phyloP scores from a whole-genome alignment of 2,797 vertebrate genomes.

The Enteromius mattozi region DNA sequence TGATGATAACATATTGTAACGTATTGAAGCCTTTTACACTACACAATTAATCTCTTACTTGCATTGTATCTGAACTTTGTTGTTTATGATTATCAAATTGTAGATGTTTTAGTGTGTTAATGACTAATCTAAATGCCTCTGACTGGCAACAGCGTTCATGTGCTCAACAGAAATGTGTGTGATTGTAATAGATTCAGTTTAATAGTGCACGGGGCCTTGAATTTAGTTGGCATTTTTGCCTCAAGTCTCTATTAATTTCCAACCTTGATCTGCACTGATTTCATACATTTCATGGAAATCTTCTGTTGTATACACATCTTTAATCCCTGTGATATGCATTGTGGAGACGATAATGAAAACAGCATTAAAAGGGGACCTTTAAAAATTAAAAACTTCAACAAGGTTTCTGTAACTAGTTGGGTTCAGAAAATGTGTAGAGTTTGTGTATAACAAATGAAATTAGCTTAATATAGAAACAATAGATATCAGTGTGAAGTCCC shows the following conservation, averaged over 20 bases:
- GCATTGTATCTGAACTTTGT: too few relatives aligned
- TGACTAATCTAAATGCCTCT: not conserved
- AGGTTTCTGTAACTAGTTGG: not conserved
- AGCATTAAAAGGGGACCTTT: not conserved
- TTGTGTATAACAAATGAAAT: not conserved
- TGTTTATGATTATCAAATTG: too few relatives aligned
- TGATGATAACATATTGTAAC: too few relatives aligned
- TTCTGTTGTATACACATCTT: not conserved
- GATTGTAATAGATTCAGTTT: not conserved
- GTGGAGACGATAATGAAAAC: not conserved
- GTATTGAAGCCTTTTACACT: too few relatives aligned
- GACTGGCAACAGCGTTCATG: not conserved
- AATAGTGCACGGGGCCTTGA: not conserved
- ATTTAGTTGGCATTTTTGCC: not conserved
- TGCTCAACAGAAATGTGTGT: not conserved
- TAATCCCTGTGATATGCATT: not conserved
- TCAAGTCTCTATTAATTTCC: not conserved
- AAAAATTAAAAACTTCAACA: too few relatives aligned
- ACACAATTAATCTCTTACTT: too few relatives aligned
- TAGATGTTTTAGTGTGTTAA: not conserved
- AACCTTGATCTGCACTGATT: not conserved
- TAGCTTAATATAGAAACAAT: not conserved
- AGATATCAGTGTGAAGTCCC: not conserved
- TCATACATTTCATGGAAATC: not conserved
- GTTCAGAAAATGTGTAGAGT: not conserved